Evolutionary conservation across 2,888 invertebrate genomes (phyloP).

Genomic region (Parascotia fuliginaria): DNA sequence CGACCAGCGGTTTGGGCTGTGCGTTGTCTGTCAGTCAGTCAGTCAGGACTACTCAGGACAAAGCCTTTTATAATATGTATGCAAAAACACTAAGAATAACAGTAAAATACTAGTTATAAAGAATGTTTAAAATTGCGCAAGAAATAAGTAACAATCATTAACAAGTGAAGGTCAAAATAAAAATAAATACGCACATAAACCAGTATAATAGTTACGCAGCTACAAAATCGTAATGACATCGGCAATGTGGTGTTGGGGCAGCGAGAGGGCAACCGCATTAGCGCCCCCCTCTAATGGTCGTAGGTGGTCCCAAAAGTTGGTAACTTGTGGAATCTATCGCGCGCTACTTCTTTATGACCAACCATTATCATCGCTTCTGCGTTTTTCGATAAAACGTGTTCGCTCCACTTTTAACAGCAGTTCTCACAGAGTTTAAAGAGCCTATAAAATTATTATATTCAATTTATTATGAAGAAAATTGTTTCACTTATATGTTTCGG

Average conservation of each 20-base stretch:
- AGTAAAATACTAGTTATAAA: too few relatives aligned
- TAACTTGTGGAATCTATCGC: slow-evolving; percentile 82
- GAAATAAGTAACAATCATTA: background rate
- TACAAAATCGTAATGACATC: slow-evolving; percentile 50
- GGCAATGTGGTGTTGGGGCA: slow-evolving; percentile 56
- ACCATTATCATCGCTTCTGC: slow-evolving; percentile 81
- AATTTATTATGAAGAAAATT: slow-evolving; percentile 60
- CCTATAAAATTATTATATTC: slow-evolving; percentile 75
- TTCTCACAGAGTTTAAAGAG: slow-evolving; percentile 70
- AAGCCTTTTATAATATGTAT: too few relatives aligned
- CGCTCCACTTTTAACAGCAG: slow-evolving; percentile 75
- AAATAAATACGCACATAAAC: slow-evolving; percentile 26
- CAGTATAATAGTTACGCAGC: slow-evolving; percentile 24
- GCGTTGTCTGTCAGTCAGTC: too few relatives aligned
- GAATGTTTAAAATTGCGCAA: too few relatives aligned
- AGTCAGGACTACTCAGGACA: too few relatives aligned
- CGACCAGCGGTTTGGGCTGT: too few relatives aligned
- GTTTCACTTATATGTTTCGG: slow-evolving; percentile 38
- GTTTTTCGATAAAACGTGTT: slow-evolving; percentile 82
- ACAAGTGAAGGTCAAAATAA: background rate
- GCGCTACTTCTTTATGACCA: slow-evolving; percentile 79
- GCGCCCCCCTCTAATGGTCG: slow-evolving; percentile 74
- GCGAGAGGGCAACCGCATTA: slow-evolving; percentile 66
- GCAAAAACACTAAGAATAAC: too few relatives aligned
- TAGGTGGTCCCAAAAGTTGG: slow-evolving; percentile 76